Evolutionary conservation across 2,888 invertebrate genomes (phyloP), one percentile per base, ranked within the genome.

Genomic region (Morinoia aosen): DNA sequence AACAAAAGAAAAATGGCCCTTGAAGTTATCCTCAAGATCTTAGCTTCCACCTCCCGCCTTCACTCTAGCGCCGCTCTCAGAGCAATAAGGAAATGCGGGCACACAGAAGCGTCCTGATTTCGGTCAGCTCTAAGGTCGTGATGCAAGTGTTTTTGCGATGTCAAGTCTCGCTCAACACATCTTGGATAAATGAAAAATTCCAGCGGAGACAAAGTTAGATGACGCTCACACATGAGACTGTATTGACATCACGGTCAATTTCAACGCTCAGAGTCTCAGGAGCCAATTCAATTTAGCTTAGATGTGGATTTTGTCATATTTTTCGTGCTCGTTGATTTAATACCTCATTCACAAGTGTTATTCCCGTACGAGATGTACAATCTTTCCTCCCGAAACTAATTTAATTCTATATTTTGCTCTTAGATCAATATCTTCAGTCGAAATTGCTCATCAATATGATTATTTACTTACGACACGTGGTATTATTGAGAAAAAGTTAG

Each of bases 51-150:
- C 33, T 33, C 76, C 33, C 25, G 25, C 76, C 12, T 16, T 16
- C 25, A 33, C 76, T 76, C 25, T 1, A 33, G 25, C 76, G 76
- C 76, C 33, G 25, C 25, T 76, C 76, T 76, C 76, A 19, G 33
- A 76, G 76, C 76, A 76, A 76, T 76, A 33, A 76, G 76, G 76
- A 76, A 76, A 76, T 76, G 76, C 76, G 76, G 76, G 33, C 76
- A 25, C 33, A 76, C 76, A 76, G 76, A 76, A 76, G 76, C 76
- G 76, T 76, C 19, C 76, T 76, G 76, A 76, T 76, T 76, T 76
- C 33, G 76, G 76, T 76, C 25, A 76, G 76, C 76, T 33, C 25
- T 76, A 16, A 25, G 76, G 76, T 76, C 25, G 76, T 33, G 76
- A 76, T 19, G 76, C 76, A 33, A 76, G 76, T 33, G 76, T 76